These are phyloP conservation scores for Cyclophora punctaria DNA, from an alignment of 2,888 invertebrate species.

Conservation along the genomic window DNA sequence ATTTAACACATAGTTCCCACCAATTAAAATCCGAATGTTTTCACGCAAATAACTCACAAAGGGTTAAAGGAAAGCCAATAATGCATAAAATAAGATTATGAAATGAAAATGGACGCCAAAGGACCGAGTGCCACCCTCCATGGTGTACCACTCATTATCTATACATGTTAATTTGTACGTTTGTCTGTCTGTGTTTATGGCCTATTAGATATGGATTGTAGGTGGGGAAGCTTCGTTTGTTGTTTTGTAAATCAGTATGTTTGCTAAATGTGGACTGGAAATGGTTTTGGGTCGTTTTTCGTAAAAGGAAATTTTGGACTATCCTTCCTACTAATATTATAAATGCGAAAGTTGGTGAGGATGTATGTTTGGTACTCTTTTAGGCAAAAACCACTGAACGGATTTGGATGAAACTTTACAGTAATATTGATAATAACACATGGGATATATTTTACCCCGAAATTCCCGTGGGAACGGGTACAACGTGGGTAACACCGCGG, in stretches of 20 bases:
- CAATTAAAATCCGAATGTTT: constrained; percentile 28
- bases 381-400: no score
- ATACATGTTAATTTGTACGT: constrained; percentile 50
- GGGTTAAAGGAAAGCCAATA: constrained; percentile 57
- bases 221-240: neutral
- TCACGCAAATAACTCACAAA: constrained; percentile 42
- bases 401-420: no score
- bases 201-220: neutral
- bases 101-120: constrained; percentile 65
- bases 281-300: no score
- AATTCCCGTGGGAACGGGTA: no score
- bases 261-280: no score
- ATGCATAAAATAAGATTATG: constrained; percentile 73
- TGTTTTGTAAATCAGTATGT: neutral
- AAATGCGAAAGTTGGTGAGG: no score
- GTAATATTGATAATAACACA: no score
- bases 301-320: no score
- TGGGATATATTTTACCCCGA: no score
- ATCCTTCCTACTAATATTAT: no score
- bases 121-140: constrained; percentile 39
- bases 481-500: no score
- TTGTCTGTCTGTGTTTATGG: constrained; percentile 1
- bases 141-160: constrained; percentile 59
- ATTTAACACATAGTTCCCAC: neutral
- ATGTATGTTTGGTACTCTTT: no score